phyloP scores from a whole-genome alignment of 2,797 vertebrate species.

The Balearica regulorum region DNA sequence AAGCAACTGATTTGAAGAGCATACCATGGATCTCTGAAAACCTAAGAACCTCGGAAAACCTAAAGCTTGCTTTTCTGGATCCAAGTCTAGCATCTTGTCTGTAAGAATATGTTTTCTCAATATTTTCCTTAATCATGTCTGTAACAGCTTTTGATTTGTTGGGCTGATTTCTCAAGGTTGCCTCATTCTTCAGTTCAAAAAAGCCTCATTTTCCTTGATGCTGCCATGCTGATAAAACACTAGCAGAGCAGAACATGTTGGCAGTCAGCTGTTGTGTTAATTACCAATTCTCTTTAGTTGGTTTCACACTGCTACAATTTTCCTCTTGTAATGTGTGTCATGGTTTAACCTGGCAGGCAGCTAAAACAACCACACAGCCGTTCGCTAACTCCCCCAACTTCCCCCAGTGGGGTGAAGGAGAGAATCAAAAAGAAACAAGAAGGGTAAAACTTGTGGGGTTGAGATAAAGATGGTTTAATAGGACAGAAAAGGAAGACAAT shows the following conservation, averaged over 20 bases:
- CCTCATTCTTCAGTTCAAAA: conserved; percentile 5
- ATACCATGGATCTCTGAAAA: neutral
- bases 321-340: neutral
- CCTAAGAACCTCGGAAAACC: neutral
- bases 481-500: too few relatives aligned
- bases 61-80: neutral
- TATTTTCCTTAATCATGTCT: neutral
- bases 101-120: neutral
- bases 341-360: too few relatives aligned
- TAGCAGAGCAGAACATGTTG: conserved; percentile 37
- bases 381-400: too few relatives aligned
- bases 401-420: too few relatives aligned
- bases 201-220: conserved; percentile 2
- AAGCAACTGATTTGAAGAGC: neutral
- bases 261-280: conserved; percentile 57
- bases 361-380: too few relatives aligned
- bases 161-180: neutral
- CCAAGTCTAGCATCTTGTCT: neutral
- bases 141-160: neutral
- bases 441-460: too few relatives aligned
- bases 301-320: conserved; percentile 42
- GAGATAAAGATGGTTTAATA: too few relatives aligned
- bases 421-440: too few relatives aligned
- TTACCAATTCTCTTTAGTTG: conserved; percentile 55
- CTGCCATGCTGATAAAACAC: neutral